Evolutionary conservation across 2,113 vertebrate genomes (phyloP).

Genomic region (Antechinus stuartii): DNA sequence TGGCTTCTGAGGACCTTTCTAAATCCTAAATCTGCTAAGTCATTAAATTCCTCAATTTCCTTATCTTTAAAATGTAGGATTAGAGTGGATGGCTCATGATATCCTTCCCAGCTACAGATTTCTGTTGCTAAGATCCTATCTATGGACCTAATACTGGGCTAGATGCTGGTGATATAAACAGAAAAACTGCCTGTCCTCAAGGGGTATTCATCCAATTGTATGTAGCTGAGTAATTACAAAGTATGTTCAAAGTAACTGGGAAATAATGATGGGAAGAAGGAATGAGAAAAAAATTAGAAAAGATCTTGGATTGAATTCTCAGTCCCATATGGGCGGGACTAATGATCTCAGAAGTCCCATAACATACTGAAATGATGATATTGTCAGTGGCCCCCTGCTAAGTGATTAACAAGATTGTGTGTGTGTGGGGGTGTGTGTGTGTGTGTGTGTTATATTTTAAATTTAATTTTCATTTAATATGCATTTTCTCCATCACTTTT

Average conservation of each 20-base stretch:
- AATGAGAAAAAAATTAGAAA: not conserved
- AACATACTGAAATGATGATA: not conserved
- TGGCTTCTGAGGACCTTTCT: not conserved
- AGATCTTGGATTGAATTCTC: not conserved
- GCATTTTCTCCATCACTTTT: not conserved
- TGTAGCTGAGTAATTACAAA: not conserved
- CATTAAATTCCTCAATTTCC: too few relatives aligned
- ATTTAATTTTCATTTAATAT: not conserved
- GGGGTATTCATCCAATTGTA: not conserved
- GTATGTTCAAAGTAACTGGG: not conserved
- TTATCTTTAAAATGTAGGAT: not conserved
- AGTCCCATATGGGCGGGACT: not conserved
- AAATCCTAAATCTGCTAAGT: not conserved
- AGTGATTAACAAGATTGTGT: not conserved
- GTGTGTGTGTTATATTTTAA: not conserved
- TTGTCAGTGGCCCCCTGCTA: not conserved
- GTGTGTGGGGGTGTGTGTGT: too few relatives aligned
- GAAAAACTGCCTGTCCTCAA: not conserved
- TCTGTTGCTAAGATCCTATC: not conserved
- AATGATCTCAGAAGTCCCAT: not conserved
- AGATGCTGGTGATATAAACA: not conserved
- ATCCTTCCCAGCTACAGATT: not conserved
- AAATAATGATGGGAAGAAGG: not conserved
- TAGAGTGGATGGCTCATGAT: not conserved
- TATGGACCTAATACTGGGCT: too few relatives aligned